phyloP scores from a whole-genome alignment of 2,888 invertebrate species.

The Teleogryllus oceanicus region DNA sequence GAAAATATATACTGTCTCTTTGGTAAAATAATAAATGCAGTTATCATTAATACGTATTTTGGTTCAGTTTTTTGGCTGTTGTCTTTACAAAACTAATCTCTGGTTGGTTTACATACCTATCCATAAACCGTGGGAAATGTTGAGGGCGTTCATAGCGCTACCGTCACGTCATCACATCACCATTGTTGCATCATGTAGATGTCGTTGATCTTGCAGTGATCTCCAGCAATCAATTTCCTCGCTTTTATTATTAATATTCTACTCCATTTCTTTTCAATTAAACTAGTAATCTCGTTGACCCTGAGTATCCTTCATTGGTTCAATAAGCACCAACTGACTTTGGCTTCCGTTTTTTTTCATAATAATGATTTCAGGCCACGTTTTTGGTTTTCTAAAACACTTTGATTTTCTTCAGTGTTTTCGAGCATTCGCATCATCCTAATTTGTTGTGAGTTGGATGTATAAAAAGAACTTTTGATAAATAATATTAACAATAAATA shows the following conservation, averaged over 20 bases:
- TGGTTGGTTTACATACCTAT: constrained; percentile 29
- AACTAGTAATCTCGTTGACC: background rate
- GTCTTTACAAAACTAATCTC: constrained; percentile 21
- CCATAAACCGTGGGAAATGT: constrained; percentile 24
- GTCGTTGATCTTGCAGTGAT: constrained; percentile 27
- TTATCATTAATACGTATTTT: constrained; percentile 23
- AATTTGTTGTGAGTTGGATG: constrained; percentile 36
- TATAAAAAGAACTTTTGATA: constrained; percentile 31
- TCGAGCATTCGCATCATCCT: constrained; percentile 32
- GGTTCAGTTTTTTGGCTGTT: constrained; percentile 11
- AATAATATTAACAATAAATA: constrained; percentile 35
- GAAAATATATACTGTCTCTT: constrained; percentile 20
- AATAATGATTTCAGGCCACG: background rate
- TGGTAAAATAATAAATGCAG: constrained; percentile 29
- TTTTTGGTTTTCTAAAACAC: background rate
- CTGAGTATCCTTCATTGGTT: constrained; percentile 24
- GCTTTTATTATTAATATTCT: background rate
- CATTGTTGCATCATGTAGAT: constrained; percentile 19
- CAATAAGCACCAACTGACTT: constrained; percentile 18
- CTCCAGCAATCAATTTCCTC: constrained; percentile 25
- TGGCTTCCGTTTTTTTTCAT: constrained; percentile 3
- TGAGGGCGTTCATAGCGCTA: no score
- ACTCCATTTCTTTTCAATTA: constrained; percentile 23
- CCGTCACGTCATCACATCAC: background rate
- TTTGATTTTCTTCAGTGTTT: background rate